Evolutionary conservation across 2,888 invertebrate species (phyloP), one percentile per base, ranked within the genome.

Genomic region (Malthinus flaveolus): DNA sequence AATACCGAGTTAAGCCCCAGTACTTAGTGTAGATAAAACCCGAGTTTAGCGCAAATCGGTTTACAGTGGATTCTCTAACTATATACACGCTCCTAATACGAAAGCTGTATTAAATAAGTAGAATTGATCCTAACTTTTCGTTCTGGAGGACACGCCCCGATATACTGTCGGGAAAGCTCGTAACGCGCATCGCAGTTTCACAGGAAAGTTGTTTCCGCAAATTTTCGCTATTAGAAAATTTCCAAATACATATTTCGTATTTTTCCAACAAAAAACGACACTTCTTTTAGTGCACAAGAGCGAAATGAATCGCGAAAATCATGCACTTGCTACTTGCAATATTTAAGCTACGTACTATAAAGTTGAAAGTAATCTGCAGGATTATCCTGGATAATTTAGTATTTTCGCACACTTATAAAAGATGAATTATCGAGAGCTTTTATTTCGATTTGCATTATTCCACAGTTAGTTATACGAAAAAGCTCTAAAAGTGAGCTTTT

Each of bases 71-170:
- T 79, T 78, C 77, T 60, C 78, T 78, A 78, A 78, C 79, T 78
- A 79, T 78, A 79, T 78, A 78, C 79, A 78, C 79, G 78, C 77
- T 75, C 74, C 78, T 79, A 79, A 79, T 79, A 79, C 78, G 77
- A 78, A 78, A 77, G 78, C 78, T 78, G 78, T 78, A 79, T 79
- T 79, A 79, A 79, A 79, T 79, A 79, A 79, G 79, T 78, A 76
- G 79, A 79, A 79, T 79, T 78, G 79, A 79, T 79, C 78, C 79
- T 78, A 78, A 79, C 78, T 78, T 78, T 79, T 78, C 77, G 78
- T 78, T 77, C 78, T 73, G 71, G 71, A 71, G 75, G 75, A 76
- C 76, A 74, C 73, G 74, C 75, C 75, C 71, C 71, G 62, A 62
- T 65, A 49, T 62, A 62, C 59, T 61, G 63, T 66, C 66, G 66